phyloP scores from a whole-genome alignment of 2,797 vertebrate genomes.

The Phrynocephalus guinanensis region DNA sequence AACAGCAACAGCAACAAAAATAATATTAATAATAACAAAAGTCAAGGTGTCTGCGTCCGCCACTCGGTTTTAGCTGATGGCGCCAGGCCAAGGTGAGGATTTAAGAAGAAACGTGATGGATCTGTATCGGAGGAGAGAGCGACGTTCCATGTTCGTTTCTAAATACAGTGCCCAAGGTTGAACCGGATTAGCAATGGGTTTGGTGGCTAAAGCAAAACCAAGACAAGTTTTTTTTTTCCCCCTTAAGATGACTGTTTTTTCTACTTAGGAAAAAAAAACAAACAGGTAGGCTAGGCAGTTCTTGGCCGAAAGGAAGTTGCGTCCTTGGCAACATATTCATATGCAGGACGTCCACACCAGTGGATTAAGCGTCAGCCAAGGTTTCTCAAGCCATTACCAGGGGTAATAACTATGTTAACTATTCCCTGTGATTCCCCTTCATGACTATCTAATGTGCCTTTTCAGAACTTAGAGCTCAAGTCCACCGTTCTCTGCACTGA shows the following conservation, averaged over 20 bases:
- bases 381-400: no score
- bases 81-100: constrained; percentile 18
- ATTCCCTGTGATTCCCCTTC: no score
- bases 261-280: not conserved
- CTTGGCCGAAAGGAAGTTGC: not conserved
- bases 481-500: no score
- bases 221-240: not conserved
- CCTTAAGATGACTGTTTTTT: not conserved
- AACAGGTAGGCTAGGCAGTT: no score
- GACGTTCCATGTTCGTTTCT: not conserved
- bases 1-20: no score
- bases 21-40: not conserved
- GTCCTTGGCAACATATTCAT: no score
- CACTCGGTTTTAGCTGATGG: constrained; percentile 34
- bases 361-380: no score
- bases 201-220: not conserved
- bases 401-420: no score
- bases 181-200: not conserved
- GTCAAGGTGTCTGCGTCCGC: constrained; percentile 55
- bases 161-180: not conserved
- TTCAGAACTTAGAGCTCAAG: no score
- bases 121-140: constrained; percentile 11
- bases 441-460: no score
- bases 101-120: not conserved
- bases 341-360: no score